Evolutionary conservation across 2,888 invertebrate species (phyloP), one percentile per base, ranked within the genome.

Genomic region (Syritta pipiens): DNA sequence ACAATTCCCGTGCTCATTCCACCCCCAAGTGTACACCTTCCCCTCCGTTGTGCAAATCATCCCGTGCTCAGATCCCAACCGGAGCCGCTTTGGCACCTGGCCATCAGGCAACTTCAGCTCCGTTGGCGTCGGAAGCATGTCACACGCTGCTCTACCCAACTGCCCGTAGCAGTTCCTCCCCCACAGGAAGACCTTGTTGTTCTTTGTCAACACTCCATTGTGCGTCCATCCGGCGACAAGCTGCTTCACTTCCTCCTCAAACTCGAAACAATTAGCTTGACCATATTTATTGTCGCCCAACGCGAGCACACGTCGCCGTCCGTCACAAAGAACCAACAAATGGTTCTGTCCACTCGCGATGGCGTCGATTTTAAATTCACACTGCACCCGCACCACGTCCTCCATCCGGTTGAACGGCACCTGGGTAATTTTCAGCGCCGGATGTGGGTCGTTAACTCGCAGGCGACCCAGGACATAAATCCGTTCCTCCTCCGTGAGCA

Each of bases 1-100:
- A 84, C 96, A 96, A 86, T 94, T 96, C 32, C 94, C 94, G 89
- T 96, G 96, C 85, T 96, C 96, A 88, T 96, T 96, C 96, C 96
- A 96, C 0, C 96, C 96, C 96, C 96, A 96, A 14, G 93, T 92
- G 85, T 92, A 93, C 4, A 96, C 86, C 49, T 91, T 90, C 26
- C 93, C 93, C 67, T 92, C 91, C 4, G 90, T 91, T 83, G 91
- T 91, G 81, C 94, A 88, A 76, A 93, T 93, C 81, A 96, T 86
- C 42, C 93, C 94, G 85, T 96, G 96, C 84, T 96, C 96, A 0
- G 96, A 94, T 1, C 96, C 96, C 82, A 93, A 88, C 81, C 87
- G 85, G 0, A 88, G 17, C n/a, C 83, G 82, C 3, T 82, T 84
- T 0, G 86, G 85, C 1, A 67, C 46, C 14, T 84, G 82, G 1